Evolutionary conservation across 2,113 vertebrate species (phyloP), one percentile per base, ranked within the genome.

Genomic region (Tetrax tetrax): DNA sequence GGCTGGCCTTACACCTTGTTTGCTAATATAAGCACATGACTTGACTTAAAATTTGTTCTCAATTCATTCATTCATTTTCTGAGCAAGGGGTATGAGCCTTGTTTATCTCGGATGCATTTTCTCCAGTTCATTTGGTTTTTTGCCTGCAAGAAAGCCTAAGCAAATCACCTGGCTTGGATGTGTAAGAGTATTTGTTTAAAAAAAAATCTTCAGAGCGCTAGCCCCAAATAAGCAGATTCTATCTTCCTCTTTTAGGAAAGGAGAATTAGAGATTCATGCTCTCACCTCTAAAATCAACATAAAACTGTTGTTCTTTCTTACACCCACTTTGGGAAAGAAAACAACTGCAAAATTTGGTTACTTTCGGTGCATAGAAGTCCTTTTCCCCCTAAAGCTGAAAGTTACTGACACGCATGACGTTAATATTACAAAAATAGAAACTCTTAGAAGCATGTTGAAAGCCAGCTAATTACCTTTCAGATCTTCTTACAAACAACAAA

Each of bases 401-500:
- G 48, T 51, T 64, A 61, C 24, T 87, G 65, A 56, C 6, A 37
- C 12, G 27, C 8, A 33, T 24, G 19, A 70, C 27, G 23, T 31
- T 31, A 83, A 61, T 12, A 59, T 18, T 59, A 51, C 18, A 83
- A 70, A 88, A 75, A 69, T 38, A 83, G 69, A n/a, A 90, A 72
- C 22, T 53, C 82, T 94, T 29, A 54, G 66, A 54, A 90, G 61
- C 66, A 83, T 41, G 51, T 18, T 82, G 91, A 69, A 90, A 95
- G 57, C 43, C 78, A 93, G 31, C 43, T 89, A 71, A 90, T 76
- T n/a, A 50, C 18, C 89, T 88, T 83, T 88, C 63, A 59, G 89
- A 81, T 85, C 85, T 83, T 83, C 92, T 84, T 43, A 80, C 48
- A 85, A 83, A 81, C 76, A 93, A 84, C 29, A 94, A 75, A 89